A percentile compares a stretch with the other conserved stretches of the same genome.
phyloP scores from a whole-genome alignment of 2,113 vertebrate species.

The Epinephelus fuscoguttatus region DNA sequence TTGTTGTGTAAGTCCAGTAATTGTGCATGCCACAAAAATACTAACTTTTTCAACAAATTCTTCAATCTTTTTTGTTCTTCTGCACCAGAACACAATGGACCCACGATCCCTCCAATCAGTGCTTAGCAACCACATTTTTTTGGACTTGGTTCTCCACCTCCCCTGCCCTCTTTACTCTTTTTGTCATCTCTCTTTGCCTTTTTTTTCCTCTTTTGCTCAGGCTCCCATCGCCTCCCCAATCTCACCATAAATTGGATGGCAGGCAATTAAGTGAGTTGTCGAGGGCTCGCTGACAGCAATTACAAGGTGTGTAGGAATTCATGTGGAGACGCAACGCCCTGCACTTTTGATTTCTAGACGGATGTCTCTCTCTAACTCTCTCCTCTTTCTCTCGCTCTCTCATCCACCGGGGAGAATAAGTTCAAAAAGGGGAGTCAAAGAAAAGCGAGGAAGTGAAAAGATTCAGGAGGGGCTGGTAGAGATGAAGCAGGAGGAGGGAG shows the following conservation, averaged over 20 bases:
- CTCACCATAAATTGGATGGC: constrained; percentile 69
- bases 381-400: constrained; percentile 6
- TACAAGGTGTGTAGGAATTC: constrained; percentile 80
- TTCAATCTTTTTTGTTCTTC: constrained; percentile 30
- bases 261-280: constrained; percentile 81
- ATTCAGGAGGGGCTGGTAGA: constrained; percentile 26
- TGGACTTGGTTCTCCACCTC: constrained; percentile 26
- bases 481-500: constrained; percentile 19
- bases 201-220: constrained; percentile 18
- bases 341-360: constrained; percentile 62
- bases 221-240: constrained; percentile 40
- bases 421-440: constrained; percentile 37
- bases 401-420: constrained; percentile 17
- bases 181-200: constrained; percentile 45
- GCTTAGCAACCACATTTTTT: constrained; percentile 41
- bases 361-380: constrained; percentile 55
- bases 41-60: constrained; percentile 33
- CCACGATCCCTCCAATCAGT: constrained; percentile 10
- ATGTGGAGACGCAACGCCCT: constrained; percentile 62
- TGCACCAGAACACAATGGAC: not conserved
- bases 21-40: constrained; percentile 18
- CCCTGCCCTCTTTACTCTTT: constrained; percentile 43
- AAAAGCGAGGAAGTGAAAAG: constrained; percentile 14
- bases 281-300: constrained; percentile 77
- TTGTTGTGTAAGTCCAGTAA: constrained; percentile 29